Evolutionary conservation across 2,888 invertebrate species (phyloP), one percentile per base, ranked within the genome.

Genomic region (Sclerodermus sp.): DNA sequence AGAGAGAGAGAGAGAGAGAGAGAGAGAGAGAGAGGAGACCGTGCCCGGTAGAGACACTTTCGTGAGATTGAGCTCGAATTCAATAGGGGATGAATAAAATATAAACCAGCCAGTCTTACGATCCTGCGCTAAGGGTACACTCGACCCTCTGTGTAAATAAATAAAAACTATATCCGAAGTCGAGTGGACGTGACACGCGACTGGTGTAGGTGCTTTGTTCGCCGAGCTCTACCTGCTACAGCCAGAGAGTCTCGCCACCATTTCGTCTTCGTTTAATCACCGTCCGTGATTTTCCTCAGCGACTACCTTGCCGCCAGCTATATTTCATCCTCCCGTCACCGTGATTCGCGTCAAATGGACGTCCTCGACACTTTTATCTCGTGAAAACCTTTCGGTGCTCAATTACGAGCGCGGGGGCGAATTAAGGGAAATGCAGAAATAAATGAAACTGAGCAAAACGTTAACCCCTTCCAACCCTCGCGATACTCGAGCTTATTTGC

Each of bases 61-160:
- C 67, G 67, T 65, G 70, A 75, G 76, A 76, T 77, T 74, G 75
- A 75, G 73, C 70, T 68, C 62, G 70, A 76, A 77, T 77, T 77
- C 76, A 74, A 76, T 76, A 73, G 72, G 71, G 70, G 70, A 77
- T 77, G 75, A 77, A 77, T 77, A 77, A 77, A 76, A 77, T 76
- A 77, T 77, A 72, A 74, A 69, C 67, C 66, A 60, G 62, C 57
- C 62, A 60, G 62, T 59, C 56, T 56, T 58, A 64, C 66, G 59
- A 65, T 64, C 53, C 61, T 57, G 49, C 58, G 60, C 66, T 68
- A 66, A 69, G 67, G 68, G 64, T 65, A 34, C 13, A 34, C 47
- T 47, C 53, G 61, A 62, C 66, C 58, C 62, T 55, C 55, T 49
- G 60, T 65, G 70, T 70, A 73, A 72, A 74, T 75, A 74, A 74